Conservation (phyloP, 2,888 invertebrate species). For the Oegoconia quadripuncta region DNA sequence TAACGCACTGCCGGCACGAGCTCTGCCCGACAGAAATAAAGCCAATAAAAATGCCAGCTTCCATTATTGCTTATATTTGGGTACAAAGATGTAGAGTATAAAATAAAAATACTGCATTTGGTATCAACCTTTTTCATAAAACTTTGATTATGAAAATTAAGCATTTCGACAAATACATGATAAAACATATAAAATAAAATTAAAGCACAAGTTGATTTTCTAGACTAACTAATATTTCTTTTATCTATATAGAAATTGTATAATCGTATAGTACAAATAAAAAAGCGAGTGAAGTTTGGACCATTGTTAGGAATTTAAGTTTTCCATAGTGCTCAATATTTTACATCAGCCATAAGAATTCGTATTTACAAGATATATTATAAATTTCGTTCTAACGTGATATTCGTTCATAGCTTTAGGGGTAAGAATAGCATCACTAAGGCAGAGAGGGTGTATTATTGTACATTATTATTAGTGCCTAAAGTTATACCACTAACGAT, state of each 20-base stretch:
- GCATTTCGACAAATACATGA: conserved; percentile 73
- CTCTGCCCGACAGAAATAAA: conserved; percentile 6
- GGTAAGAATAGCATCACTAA: conserved; percentile 74
- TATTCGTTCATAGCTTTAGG: conserved; percentile 61
- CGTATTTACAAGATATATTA: conserved; percentile 69
- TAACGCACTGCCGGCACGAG: neutral
- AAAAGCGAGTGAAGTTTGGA: conserved; percentile 77
- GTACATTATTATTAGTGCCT: conserved; percentile 68
- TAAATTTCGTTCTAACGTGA: conserved; percentile 60
- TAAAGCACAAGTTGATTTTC: conserved; percentile 70
- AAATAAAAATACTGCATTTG: conserved; percentile 79
- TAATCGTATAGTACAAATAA: conserved; percentile 76
- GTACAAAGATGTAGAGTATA: conserved; percentile 77
- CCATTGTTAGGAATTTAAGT: conserved; percentile 77
- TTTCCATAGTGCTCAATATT: conserved; percentile 72
- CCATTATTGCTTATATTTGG: conserved; percentile 75
- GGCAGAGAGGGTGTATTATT: conserved; percentile 76
- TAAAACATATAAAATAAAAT: conserved; percentile 70
- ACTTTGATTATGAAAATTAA: conserved; percentile 75
- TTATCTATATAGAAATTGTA: conserved; percentile 75
- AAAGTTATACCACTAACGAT: conserved; percentile 49
- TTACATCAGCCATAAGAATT: conserved; percentile 65
- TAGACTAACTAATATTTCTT: conserved; percentile 60
- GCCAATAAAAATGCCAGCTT: conserved; percentile 35
- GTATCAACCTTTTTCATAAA: conserved; percentile 73